Base-by-base conservation (phyloP, 2,797 vertebrate species). In the Lepus townsendii region DNA sequence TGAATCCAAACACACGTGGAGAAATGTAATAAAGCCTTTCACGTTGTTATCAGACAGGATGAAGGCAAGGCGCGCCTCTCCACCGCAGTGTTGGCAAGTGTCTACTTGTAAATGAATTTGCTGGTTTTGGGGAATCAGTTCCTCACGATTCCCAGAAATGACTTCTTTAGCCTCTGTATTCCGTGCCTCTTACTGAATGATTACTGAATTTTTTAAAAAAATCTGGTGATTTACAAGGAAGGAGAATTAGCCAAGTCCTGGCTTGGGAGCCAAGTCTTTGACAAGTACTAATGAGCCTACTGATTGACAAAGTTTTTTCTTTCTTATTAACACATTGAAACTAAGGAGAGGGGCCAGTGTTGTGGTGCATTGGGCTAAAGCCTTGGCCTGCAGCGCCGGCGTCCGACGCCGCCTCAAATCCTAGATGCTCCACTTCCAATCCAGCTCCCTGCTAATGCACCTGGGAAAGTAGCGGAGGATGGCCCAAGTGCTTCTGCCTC, bases 11-110 rank as follows among this genome's bases (percentile, higher is more conserved):
- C 50, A 90, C 68, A 90, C 87, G 50, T 71, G n/a, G 42, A 63
- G 63, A 95, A 89, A 95, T 52, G n/a, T 4, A 89, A 30, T 54
- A 24, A 91, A 83, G 68, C 0, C 10, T 93, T 95, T 73, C 42
- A 73, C 82, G 89, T 88, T 50, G 1, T 79, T 91, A 77, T 52
- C 57, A 89, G 68, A 86, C 57, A 0, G 3, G 92, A 78, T 78
- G 47, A 35, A 82, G 42, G 7, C 42, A 79, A 91, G 60, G 76
- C 89, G 77, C 32, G 35, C 3, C 72, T 69, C 19, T 20, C 26
- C 65, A 60, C 19, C 20, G 68, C 72, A 77, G 3, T 42, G 24
- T 83, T 71, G 30, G 85, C 27, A 94, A 87, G 20, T 78, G 22
- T 27, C 38, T 66, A 91, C 76, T 66, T 85, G 24, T 75, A 91